Base-by-base conservation (phyloP, 2,113 vertebrate species). In the Carollia perspicillata region DNA sequence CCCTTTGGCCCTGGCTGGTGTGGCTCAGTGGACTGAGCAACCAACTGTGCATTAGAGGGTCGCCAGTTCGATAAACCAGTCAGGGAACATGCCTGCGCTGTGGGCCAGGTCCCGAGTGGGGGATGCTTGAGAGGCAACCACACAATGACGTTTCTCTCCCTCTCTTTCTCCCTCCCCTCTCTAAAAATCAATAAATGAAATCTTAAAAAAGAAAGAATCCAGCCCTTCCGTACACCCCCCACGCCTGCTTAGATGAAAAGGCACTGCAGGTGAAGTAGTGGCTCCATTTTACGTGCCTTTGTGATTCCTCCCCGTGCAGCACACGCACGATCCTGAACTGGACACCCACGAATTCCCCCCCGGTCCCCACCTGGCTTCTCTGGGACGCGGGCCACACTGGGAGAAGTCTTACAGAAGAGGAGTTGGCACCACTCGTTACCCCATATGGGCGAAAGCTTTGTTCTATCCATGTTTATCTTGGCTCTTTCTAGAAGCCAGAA, bases 401-500 rank as follows among this genome's bases (percentile, higher is more conserved):
- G 84, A 87, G 89, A 97, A 87, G 91, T 49, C 78, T 91, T 90
- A 85, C 55, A 86, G 85, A 97, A 96, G 89, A 96, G 65, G 78
- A 95, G 93, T 23, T 97, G 96, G 94, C 96, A 94, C 18, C 96
- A 71, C 30, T 6, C 91, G 93, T 75, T 90, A 83, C 40, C 86
- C 91, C 74, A 96, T 96, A 93, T 84, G 96, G 93, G 85, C 47
- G 93, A 83, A 93, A 81, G 81, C 95, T 97, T 96, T 97, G 94
- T 92, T 97, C 94, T 88, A 77, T 28, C 95, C 95, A 47, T 92
- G 95, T 92, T 89, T 94, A 94, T 89, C 90, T 96, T 95, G 90
- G 92, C 89, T 97, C 78, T 85, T 93, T 74, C 69, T 91, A 84
- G 86, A 88, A 93, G 89, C 66, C 80, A 93, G 85, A 96, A 95